phyloP scores from a whole-genome alignment of 2,797 vertebrate species.

The Chrysocyon brachyurus region DNA sequence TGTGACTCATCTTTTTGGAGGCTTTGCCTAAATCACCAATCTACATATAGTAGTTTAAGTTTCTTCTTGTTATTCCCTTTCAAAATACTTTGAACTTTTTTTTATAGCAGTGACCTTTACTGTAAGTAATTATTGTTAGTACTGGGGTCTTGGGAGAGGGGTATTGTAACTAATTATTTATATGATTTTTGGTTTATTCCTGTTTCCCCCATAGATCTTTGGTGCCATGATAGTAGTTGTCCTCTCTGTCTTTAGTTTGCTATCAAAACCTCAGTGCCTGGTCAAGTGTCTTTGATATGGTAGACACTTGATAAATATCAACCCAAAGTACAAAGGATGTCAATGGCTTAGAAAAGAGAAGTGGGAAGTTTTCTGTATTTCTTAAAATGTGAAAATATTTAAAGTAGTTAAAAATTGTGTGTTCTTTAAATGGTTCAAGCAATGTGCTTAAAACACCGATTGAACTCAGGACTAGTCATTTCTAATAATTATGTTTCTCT shows the following conservation, averaged over 20 bases:
- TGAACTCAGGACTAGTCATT: neutral
- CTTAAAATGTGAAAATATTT: neutral
- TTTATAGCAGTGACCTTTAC: neutral
- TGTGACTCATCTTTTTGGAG: neutral
- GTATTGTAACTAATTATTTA: neutral
- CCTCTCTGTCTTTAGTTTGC: neutral
- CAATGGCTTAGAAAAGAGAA: neutral
- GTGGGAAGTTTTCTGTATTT: neutral
- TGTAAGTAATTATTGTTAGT: neutral
- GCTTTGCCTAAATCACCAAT: neutral
- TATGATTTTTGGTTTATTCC: neutral
- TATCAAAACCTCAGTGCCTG: neutral
- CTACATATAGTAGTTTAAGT: neutral
- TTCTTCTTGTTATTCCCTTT: neutral
- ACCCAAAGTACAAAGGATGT: neutral
- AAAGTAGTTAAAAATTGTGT: neutral
- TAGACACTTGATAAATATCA: neutral
- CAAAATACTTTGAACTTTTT: neutral
- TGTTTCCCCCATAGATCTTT: neutral
- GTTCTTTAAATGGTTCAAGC: neutral
- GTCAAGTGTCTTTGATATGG: neutral
- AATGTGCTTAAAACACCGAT: neutral
- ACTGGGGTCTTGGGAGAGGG: neutral
- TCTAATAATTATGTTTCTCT: conserved; percentile 15
- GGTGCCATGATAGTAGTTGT: neutral